A percentile compares a stretch with the other conserved stretches of the same genome.
Evolutionary conservation across 2,113 vertebrate species (phyloP).

Genomic region (Mola mola): DNA sequence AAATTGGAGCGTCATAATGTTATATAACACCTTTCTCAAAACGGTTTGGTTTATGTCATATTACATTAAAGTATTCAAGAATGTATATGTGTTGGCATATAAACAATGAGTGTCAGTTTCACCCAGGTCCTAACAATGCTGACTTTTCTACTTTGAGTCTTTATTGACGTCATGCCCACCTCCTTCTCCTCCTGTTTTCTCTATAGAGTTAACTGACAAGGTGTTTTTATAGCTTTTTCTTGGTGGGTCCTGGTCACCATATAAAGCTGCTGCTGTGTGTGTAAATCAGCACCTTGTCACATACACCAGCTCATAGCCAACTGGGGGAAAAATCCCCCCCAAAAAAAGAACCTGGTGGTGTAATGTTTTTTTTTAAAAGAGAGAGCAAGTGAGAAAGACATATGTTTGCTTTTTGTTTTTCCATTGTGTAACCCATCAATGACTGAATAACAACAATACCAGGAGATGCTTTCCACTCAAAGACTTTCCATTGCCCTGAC

Average conservation of each 20-base stretch:
- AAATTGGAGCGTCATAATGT: too few relatives aligned
- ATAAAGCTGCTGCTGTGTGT: constrained; percentile 57
- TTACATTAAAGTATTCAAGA: background rate
- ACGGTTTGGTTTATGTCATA: too few relatives aligned
- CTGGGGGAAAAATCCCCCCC: constrained; percentile 36
- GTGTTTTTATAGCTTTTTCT: constrained; percentile 60
- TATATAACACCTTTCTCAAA: too few relatives aligned
- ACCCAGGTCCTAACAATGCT: background rate
- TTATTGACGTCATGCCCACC: constrained; percentile 21
- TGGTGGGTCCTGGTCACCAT: constrained; percentile 52
- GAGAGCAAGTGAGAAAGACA: background rate
- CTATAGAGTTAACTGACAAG: constrained; percentile 66
- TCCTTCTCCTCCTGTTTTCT: constrained; percentile 8
- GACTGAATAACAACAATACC: constrained; percentile 29
- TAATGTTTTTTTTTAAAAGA: too few relatives aligned
- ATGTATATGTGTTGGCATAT: background rate
- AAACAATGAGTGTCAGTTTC: background rate
- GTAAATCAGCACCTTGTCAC: constrained; percentile 68
- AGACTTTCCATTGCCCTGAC: constrained; percentile 39
- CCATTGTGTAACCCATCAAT: background rate
- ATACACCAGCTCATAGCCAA: constrained; percentile 30
- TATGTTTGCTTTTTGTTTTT: background rate
- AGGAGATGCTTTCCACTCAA: constrained; percentile 24
- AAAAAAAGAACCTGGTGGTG: constrained; percentile 9
- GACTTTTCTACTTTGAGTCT: constrained; percentile 19